Evolutionary conservation across 1,140 invertebrate genomes (phyloP), one percentile per base, ranked within the genome.

Genomic region (Xylocopa sonorina): DNA sequence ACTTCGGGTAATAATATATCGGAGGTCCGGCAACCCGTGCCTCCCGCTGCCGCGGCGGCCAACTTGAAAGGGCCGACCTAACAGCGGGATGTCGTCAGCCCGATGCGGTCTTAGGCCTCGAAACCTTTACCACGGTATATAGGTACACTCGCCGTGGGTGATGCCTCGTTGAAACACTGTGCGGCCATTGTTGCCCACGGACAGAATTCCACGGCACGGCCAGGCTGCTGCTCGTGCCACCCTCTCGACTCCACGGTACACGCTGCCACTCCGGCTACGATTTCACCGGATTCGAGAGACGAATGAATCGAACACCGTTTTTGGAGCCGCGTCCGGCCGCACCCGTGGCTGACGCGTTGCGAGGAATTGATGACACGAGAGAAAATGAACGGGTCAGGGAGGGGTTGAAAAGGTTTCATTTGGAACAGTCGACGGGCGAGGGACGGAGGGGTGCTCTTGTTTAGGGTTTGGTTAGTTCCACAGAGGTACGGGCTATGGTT

Each of bases 1-100:
- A 91, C 90, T 90, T 80, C 69, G 86, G 82, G 84, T 91, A 91
- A 91, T 91, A 90, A 91, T 90, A 91, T 89, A 90, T 90, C 89
- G 87, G 87, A 74, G 87, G 86, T 78, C 77, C 84, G 82, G 85
- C 69, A 73, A 84, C 80, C 86, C 79, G 86, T 89, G 88, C 90
- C 90, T 90, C 90, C 91, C 84, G 90, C 87, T 90, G 91, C 88
- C 90, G 85, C 72, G 89, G 88, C 91, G 91, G 91, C 78, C 86
- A 82, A 92, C 91, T 89, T 92, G 90, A 92, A 92, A 91, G 91
- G 85, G 86, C 86, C 88, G 85, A 87, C 79, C 85, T 86, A 91
- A 90, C 91, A 91, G 90, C 90, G 89, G 91, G 91, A 89, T 88
- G 90, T 91, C 90, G 89, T 89, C 90, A 82, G 86, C 78, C 74